A percentile compares a stretch with the other conserved stretches of the same genome.
Evolutionary conservation across 2,113 vertebrate species (phyloP).

Genomic region (Ctenodactylus gundi): DNA sequence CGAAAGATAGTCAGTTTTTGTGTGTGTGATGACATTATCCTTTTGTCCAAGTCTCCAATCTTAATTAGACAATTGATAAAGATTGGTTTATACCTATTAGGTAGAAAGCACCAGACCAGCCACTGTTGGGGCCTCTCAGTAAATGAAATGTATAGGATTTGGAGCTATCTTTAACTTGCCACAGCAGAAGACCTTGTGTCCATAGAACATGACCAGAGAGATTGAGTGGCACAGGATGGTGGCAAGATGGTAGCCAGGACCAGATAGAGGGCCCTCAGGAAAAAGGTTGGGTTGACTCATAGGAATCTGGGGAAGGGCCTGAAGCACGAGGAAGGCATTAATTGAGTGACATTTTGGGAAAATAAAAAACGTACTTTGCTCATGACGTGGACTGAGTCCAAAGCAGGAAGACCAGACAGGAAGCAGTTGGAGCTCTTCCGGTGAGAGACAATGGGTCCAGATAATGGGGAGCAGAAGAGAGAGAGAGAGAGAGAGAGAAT

Average conservation of each 20-base stretch:
- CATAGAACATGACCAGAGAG: background rate
- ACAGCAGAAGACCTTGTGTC: background rate
- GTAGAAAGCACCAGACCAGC: background rate
- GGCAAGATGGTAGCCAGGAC: background rate
- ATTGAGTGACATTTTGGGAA: background rate
- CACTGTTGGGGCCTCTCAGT: background rate
- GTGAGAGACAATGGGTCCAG: background rate
- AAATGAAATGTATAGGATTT: background rate
- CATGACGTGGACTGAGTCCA: too few relatives aligned
- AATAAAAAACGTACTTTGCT: background rate
- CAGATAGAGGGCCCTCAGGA: fast-evolving
- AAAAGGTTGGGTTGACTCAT: background rate
- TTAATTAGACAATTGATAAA: background rate
- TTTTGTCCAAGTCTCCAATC: background rate
- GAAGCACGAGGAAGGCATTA: background rate
- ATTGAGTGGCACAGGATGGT: background rate
- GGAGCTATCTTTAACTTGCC: background rate
- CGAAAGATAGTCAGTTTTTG: background rate
- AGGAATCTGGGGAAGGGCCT: background rate
- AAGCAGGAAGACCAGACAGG: background rate
- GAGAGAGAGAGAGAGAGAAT: fast-evolving
- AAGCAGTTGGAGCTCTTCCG: background rate
- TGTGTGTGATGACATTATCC: background rate
- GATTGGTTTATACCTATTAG: background rate
- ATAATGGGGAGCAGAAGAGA: fast-evolving